Base-by-base conservation (phyloP, 1,140 invertebrate genomes). In the Aphis gossypii region DNA sequence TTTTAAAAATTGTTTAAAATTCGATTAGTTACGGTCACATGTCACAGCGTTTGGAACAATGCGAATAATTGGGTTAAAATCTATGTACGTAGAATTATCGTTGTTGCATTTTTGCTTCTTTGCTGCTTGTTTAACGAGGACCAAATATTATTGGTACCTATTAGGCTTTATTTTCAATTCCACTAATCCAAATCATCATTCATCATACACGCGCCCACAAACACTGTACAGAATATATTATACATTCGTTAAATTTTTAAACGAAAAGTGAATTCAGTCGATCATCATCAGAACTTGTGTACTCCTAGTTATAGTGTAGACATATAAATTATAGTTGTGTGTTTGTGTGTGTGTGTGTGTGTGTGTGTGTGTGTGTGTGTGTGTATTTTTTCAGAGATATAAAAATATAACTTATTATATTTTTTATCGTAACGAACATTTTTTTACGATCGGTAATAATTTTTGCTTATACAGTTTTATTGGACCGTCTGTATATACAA, bases 371-470 rank as follows among this genome's bases (percentile, higher is more conserved):
- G 25, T 60, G 21, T 25, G 25, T 60, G 38, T 41, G 3, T 2
- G 30, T 25, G 4, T 48, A 18, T 48, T 30, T 60, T 23, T 9
- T 60, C 56, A 18, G 60, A 0, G 30, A 20, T 76, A n/a, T 76
- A 76, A 76, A 76, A 76, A 76, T 76, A n/a, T n/a, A 76, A 76
- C n/a, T 76, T 18, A 35, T n/a, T 68, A 68, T 56, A 25, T 76
- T n/a, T n/a, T 68, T 76, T 76, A 35, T n/a, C 60, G 60, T n/a
- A 76, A 76, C 11, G n/a, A 41, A n/a, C n/a, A n/a, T n/a, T 76
- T 76, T 68, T 76, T 76, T 76, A 76, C 60, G 60, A 76, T 76
- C 14, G 60, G 60, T n/a, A 76, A 76, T 76, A 76, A 76, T 76
- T 76, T 76, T 76, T 76, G 60, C 60, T 76, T 76, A n/a, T 76